Conservation (phyloP, 2,888 invertebrate species). For the Oxytorus armatus region DNA sequence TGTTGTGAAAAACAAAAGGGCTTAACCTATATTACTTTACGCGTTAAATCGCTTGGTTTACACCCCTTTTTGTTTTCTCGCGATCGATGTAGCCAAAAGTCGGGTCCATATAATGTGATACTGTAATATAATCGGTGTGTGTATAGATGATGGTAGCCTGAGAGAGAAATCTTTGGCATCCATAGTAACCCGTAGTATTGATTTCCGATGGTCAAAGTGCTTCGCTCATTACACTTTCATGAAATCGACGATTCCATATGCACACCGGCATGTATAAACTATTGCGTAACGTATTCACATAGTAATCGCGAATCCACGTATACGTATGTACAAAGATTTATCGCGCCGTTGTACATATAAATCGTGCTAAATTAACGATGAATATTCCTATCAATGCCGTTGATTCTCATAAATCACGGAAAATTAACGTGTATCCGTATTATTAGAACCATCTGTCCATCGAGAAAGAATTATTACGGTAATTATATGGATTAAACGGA, state of each 20-base stretch:
- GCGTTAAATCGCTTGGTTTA: too few species aligned
- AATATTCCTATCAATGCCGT: slow-evolving; percentile 23
- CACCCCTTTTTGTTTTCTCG: background rate
- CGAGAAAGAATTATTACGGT: slow-evolving; percentile 3
- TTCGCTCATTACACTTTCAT: slow-evolving; percentile 58
- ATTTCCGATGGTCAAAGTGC: slow-evolving; percentile 57
- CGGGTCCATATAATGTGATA: background rate
- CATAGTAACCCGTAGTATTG: slow-evolving; percentile 37
- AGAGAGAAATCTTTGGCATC: slow-evolving; percentile 30
- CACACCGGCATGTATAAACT: background rate
- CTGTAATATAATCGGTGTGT: background rate
- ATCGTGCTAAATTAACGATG: slow-evolving; percentile 34
- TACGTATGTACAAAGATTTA: background rate
- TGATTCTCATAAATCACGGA: slow-evolving; percentile 34
- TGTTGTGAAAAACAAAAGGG: background rate
- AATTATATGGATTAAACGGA: background rate
- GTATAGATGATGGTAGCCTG: background rate
- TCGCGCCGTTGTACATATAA: slow-evolving; percentile 10
- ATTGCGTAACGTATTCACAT: background rate
- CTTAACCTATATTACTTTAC: background rate
- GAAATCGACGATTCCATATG: slow-evolving; percentile 49
- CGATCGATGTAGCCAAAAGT: background rate
- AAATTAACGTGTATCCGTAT: slow-evolving; percentile 35
- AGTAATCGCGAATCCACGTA: background rate
- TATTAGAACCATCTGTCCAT: background rate